These are phyloP conservation scores for Brenthis daphne DNA, from an alignment of 2,888 invertebrate genomes.

Conservation along the genomic window DNA sequence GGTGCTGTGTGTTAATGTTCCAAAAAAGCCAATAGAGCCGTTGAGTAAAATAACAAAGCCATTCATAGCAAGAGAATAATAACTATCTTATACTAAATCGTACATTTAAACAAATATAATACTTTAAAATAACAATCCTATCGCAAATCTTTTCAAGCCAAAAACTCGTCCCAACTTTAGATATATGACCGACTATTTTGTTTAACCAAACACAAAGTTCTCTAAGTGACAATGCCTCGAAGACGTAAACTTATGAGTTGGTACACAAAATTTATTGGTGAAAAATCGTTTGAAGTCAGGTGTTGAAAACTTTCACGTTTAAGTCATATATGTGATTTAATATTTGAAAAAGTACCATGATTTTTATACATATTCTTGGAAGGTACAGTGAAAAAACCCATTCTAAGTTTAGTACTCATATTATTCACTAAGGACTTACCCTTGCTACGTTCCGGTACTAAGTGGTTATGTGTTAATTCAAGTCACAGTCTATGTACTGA, in stretches of 20 bases:
- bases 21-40: too few species aligned
- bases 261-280: conserved; percentile 27
- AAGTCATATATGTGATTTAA: conserved; percentile 13
- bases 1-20: too few species aligned
- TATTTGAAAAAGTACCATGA: background rate
- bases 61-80: too few species aligned
- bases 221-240: conserved; percentile 36
- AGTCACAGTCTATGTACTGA: too few species aligned
- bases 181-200: conserved; percentile 39
- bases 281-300: conserved; percentile 37
- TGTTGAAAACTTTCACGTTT: conserved; percentile 19
- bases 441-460: too few species aligned
- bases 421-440: too few species aligned
- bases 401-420: too few species aligned
- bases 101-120: too few species aligned
- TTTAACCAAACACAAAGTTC: conserved; percentile 39
- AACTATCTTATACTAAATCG: too few species aligned
- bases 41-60: too few species aligned
- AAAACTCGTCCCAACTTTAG: conserved; percentile 24
- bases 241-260: conserved; percentile 21
- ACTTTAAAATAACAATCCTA: background rate
- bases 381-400: too few species aligned
- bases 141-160: background rate
- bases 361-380: background rate
- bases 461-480: too few species aligned